Evolutionary conservation across 2,797 vertebrate species (phyloP).

Genomic region (Acipenser oxyrinchus): DNA sequence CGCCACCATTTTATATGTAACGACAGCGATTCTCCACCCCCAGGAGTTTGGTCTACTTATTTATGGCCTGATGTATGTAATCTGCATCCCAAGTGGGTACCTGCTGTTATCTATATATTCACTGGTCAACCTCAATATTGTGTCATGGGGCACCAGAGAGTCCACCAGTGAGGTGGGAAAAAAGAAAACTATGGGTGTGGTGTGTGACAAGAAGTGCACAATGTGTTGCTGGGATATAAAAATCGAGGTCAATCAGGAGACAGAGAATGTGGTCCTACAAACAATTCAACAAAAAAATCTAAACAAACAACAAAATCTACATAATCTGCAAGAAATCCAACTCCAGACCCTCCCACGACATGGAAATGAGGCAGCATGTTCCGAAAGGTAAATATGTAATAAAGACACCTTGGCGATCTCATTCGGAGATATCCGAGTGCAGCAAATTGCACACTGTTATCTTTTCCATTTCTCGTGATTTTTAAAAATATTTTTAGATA

Average conservation of each 20-base stretch:
- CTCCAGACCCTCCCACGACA: too few relatives aligned
- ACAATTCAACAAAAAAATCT: slow-evolving; percentile 23
- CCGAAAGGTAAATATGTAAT: too few relatives aligned
- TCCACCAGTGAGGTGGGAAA: slow-evolving; percentile 38
- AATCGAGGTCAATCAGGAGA: slow-evolving; percentile 54
- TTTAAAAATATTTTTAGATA: too few relatives aligned
- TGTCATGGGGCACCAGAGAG: slow-evolving; percentile 72
- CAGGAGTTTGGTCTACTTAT: slow-evolving; percentile 53
- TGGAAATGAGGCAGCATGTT: too few relatives aligned
- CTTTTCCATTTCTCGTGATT: too few relatives aligned
- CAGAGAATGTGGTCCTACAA: slow-evolving; percentile 48
- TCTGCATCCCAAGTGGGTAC: slow-evolving; percentile 74
- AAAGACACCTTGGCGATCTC: too few relatives aligned
- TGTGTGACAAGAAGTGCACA: slow-evolving; percentile 56
- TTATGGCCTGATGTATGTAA: slow-evolving; percentile 72
- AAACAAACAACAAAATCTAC: neutral
- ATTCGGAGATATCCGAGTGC: too few relatives aligned
- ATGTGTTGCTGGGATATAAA: slow-evolving; percentile 68
- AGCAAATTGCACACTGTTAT: too few relatives aligned
- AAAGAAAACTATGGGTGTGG: slow-evolving; percentile 38
- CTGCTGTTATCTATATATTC: slow-evolving; percentile 72
- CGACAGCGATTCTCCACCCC: slow-evolving; percentile 66
- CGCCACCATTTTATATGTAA: slow-evolving; percentile 54
- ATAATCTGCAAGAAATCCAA: too few relatives aligned
- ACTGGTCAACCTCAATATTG: slow-evolving; percentile 68